These are phyloP conservation scores for Lepus americanus DNA, from an alignment of 2,113 vertebrate genomes.

Conservation along the genomic window DNA sequence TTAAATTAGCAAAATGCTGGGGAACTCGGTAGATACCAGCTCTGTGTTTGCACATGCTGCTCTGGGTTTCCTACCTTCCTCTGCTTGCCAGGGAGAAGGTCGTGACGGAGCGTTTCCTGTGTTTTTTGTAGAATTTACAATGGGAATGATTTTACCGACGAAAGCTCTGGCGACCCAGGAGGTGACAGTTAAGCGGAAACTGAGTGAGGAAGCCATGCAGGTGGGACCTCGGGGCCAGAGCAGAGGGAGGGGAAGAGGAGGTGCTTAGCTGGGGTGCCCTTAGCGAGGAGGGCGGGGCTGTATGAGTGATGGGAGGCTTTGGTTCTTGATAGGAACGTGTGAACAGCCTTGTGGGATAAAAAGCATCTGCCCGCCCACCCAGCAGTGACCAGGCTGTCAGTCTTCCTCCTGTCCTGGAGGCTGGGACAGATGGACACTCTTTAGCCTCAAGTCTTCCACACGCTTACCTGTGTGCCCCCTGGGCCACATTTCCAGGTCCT, in stretches of 20 bases:
- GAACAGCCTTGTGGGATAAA: neutral
- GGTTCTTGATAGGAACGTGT: neutral
- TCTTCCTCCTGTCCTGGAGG: neutral
- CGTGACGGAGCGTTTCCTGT: neutral
- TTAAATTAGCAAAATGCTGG: slow-evolving; percentile 47
- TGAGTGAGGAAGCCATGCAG: slow-evolving; percentile 53
- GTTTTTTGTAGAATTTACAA: slow-evolving; percentile 85
- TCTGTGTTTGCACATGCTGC: slow-evolving; percentile 20
- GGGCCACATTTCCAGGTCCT: neutral
- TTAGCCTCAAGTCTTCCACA: neutral
- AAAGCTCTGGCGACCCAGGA: slow-evolving; percentile 79
- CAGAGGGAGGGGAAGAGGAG: neutral
- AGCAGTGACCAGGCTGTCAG: too few relatives aligned
- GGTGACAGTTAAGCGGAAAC: slow-evolving; percentile 53
- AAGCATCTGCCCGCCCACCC: too few relatives aligned
- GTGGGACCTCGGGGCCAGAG: slow-evolving; percentile 55
- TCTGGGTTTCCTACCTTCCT: slow-evolving; percentile 45
- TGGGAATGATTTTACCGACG: slow-evolving; percentile 87
- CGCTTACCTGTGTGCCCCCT: neutral
- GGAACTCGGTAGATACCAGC: slow-evolving; percentile 1
- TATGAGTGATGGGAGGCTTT: neutral
- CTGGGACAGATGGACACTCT: neutral
- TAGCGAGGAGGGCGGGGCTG: too few relatives aligned
- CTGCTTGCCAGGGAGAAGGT: slow-evolving; percentile 21
- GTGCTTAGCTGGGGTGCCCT: neutral